Conservation (phyloP, 1,140 invertebrate species). For the Brachionus calyciflorus region DNA sequence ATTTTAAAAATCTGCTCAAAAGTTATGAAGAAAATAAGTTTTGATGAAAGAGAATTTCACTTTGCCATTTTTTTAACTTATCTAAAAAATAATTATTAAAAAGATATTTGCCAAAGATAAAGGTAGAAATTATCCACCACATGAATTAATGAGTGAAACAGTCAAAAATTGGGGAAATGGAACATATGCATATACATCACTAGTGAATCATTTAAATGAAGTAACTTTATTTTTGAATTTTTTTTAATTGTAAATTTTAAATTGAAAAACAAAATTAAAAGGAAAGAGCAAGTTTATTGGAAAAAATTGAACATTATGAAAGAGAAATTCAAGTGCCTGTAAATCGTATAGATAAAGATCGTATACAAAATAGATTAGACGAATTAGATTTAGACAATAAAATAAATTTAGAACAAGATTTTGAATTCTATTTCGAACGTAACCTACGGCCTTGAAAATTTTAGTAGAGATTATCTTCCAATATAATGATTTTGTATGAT, state of each 20-base stretch:
- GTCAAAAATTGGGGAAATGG: conserved; percentile 25
- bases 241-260: not conserved
- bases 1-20: no score
- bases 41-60: no score
- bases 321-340: not conserved
- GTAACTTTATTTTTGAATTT: not conserved
- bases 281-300: conserved; percentile 43
- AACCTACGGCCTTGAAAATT: conserved; percentile 19
- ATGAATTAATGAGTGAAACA: conserved; percentile 31
- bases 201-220: conserved; percentile 41
- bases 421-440: conserved; percentile 31
- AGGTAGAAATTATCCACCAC: conserved; percentile 27
- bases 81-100: no score
- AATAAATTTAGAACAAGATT: conserved; percentile 13
- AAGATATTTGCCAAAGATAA: conserved; percentile 43
- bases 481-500: no score
- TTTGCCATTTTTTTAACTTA: no score
- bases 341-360: not conserved
- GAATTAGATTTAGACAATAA: conserved; percentile 23
- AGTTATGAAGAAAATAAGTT: no score
- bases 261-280: not conserved
- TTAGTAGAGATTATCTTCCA: no score
- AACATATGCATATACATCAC: conserved; percentile 30
- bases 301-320: conserved; percentile 44
- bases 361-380: not conserved